Base-by-base conservation (phyloP, 2,888 invertebrate genomes). In the Nymphalis urticae region DNA sequence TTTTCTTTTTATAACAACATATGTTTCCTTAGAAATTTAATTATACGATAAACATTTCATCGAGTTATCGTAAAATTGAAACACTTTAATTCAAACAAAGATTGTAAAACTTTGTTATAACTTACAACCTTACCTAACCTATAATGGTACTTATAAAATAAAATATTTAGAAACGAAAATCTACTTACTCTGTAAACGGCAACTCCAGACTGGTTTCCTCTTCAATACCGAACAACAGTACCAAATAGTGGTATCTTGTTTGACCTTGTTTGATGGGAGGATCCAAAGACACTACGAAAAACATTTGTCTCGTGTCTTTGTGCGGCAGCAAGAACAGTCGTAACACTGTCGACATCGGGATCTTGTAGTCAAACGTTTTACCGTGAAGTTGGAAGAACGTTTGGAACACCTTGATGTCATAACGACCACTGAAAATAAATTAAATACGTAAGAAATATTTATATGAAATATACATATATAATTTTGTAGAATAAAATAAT, bases 341-440 rank as follows among this genome's bases (percentile, higher is more conserved):
- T 19, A 99, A 93, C 5, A 99, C 98, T 0, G 99, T 98, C 0
- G 97, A 97, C 95, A 98, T 97, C 0, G 99, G 99, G 78, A 99
- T 99, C 92, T 99, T 99, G 93, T 99, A 99, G 92, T 99, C 99
- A 83, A 99, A 99, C 0, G 99, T 99, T 94, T 99, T 99, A 97
- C 98, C 93, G 95, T 97, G 93, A 63, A 95, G 95, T 81, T 88
- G 89, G 87, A 93, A 90, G 82, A 92, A 90, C 36, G 90, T 86
- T 75, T 97, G 96, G 88, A 97, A 98, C 70, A 98, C 95, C 90
- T 98, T 98, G 88, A 98, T 97, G 86, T 98, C 98, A 84, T 98
- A 98, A 75, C 98, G 97, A 94, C 98, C 98, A 92, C 97, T 97
- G 93, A 68, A 94, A 94, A 13, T 0, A 42, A 42, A 42, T 13